Evolutionary conservation across 1,140 invertebrate genomes (phyloP).

Genomic region (Tyrophagus putrescentiae): DNA sequence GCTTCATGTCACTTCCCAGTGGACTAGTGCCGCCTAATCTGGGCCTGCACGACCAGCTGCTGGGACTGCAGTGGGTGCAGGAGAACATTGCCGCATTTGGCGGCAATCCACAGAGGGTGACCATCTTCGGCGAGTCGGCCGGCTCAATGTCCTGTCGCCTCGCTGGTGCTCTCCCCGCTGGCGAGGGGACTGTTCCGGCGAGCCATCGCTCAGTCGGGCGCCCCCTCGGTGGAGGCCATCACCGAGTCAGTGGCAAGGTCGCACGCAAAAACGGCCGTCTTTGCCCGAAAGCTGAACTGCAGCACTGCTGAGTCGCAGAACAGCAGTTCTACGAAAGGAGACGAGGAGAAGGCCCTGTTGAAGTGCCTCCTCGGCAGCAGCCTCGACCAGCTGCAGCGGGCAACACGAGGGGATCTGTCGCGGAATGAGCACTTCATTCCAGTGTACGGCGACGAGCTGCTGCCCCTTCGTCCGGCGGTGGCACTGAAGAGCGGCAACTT

Average conservation of each 20-base stretch:
- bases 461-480: not conserved
- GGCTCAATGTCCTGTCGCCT: slow-evolving; percentile 79
- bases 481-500: slow-evolving; percentile 11
- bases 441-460: not conserved
- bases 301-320: too few species aligned
- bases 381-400: too few species aligned
- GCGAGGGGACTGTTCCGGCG: slow-evolving; percentile 61
- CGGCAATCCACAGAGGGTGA: slow-evolving; percentile 82
- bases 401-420: too few species aligned
- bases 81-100: slow-evolving; percentile 85
- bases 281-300: too few species aligned
- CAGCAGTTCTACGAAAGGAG: too few species aligned
- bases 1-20: slow-evolving; percentile 79
- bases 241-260: too few species aligned
- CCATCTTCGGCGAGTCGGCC: slow-evolving; percentile 87
- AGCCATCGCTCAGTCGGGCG: slow-evolving; percentile 46
- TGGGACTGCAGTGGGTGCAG: slow-evolving; percentile 77
- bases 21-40: slow-evolving; percentile 90
- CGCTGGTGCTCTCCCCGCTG: slow-evolving; percentile 77
- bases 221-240: too few species aligned
- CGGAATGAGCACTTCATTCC: not conserved
- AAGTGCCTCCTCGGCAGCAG: too few species aligned
- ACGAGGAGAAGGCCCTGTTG: too few species aligned
- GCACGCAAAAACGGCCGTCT: too few species aligned
- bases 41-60: slow-evolving; percentile 75